These are phyloP conservation scores for Epirrhoe alternata DNA, from an alignment of 2,888 invertebrate genomes.

Conservation along the genomic window DNA sequence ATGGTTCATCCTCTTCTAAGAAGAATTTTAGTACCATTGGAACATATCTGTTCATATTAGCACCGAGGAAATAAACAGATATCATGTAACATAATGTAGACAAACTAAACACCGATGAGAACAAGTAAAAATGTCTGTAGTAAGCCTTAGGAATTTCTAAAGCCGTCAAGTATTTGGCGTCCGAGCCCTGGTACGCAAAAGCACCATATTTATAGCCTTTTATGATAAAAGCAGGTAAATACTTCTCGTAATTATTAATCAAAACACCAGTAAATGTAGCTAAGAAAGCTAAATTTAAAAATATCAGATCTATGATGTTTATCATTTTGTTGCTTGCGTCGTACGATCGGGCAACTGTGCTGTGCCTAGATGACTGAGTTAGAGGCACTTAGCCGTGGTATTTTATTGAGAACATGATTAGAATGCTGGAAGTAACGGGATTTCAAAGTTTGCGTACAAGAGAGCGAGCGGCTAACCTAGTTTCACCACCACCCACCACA, in stretches of 20 bases:
- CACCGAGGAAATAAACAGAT: constrained; percentile 78
- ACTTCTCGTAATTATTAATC: constrained; percentile 87
- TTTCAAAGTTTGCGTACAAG: constrained; percentile 40
- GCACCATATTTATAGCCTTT: constrained; percentile 91
- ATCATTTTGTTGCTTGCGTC: constrained; percentile 45
- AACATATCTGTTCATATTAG: constrained; percentile 78
- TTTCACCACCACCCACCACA: constrained; percentile 28
- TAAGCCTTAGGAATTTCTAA: constrained; percentile 91
- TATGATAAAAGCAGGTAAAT: constrained; percentile 87
- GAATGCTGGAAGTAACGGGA: constrained; percentile 50
- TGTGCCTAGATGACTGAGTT: constrained; percentile 25
- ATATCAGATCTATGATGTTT: constrained; percentile 76
- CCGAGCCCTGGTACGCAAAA: constrained; percentile 85
- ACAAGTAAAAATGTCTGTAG: constrained; percentile 92
- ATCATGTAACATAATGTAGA: constrained; percentile 77
- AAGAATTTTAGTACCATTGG: constrained; percentile 75
- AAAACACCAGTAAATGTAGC: constrained; percentile 85
- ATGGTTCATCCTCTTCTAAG: constrained; percentile 69
- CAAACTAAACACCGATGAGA: constrained; percentile 86
- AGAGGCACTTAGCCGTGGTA: constrained; percentile 5
- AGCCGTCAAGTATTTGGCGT: constrained; percentile 71
- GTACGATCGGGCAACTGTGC: not conserved
- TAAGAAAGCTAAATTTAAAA: constrained; percentile 70
- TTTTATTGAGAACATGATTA: constrained; percentile 36
- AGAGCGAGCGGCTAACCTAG: constrained; percentile 23